Conservation (phyloP, 2,797 vertebrate species). For the Anguilla megastoma region DNA sequence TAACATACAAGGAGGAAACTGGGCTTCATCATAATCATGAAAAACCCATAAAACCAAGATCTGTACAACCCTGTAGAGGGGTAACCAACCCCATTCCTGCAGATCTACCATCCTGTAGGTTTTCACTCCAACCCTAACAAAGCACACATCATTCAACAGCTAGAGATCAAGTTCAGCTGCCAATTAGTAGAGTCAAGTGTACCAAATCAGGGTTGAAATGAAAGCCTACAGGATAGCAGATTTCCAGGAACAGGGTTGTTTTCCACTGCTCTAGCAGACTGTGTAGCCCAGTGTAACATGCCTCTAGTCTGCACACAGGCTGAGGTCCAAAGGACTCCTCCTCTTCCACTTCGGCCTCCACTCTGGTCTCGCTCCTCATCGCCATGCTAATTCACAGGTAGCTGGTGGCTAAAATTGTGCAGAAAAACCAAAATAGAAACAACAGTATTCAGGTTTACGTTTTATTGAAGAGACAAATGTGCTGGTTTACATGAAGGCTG, state of each 20-base stretch:
- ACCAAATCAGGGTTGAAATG: too few relatives aligned
- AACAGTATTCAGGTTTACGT: background rate
- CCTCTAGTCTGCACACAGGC: slow-evolving; percentile 85
- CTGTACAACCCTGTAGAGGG: background rate
- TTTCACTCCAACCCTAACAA: too few relatives aligned
- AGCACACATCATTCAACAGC: too few relatives aligned
- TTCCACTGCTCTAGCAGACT: background rate
- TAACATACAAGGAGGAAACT: background rate
- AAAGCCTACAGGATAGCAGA: too few relatives aligned
- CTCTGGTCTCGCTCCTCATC: slow-evolving; percentile 72
- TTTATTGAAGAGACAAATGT: background rate
- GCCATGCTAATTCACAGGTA: slow-evolving; percentile 73
- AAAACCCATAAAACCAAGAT: background rate
- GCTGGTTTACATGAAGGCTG: too few relatives aligned
- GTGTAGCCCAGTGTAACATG: slow-evolving; percentile 28
- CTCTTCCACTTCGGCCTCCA: slow-evolving; percentile 80
- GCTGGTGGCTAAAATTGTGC: background rate
- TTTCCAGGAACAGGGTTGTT: too few relatives aligned
- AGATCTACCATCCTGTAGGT: too few relatives aligned
- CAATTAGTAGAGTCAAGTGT: too few relatives aligned
- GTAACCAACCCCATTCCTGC: too few relatives aligned
- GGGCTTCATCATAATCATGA: background rate
- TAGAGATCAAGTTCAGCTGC: too few relatives aligned
- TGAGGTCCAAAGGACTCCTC: slow-evolving; percentile 92
- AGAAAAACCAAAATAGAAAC: background rate